Evolutionary conservation across 2,797 vertebrate species (phyloP), one percentile per base, ranked within the genome.

Genomic region (Acrocephalus scirpaceus): DNA sequence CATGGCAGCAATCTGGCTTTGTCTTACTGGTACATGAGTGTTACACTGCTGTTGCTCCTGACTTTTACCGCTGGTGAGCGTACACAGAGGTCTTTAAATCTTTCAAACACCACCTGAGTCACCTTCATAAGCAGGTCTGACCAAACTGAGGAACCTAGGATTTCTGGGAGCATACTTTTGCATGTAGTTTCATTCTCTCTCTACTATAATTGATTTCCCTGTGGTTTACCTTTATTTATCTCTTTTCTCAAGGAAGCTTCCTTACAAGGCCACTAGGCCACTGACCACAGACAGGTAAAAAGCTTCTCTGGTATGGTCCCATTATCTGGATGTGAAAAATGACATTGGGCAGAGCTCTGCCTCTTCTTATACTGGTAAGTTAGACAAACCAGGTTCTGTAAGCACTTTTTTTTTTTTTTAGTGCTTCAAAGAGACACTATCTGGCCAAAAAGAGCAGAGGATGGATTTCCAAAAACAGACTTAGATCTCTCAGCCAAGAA

Each of bases 351-450:
- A 89, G 77, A 62, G 38, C 40, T 32, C 32, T 75, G 61, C 25
- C 57, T 95, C 64, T 90, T 88, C 92, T 88, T 86, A 80, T 5
- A 16, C 56, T 92, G 77, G 78, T 79, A 95, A 97, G 95, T 91
- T 93, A 93, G 90, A 95, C 36, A 91, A 94, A 58, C 48, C 80
- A 91, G 90, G 86, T 94, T 94, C 82, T 96, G 88, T 93, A 96
- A 98, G 95, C 88, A 93, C 16, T 64, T 92, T 38, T 82, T 25
- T 58, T 66, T n/a, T 62, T 70, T 69, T 67, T 70, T 48, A 10
- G 22, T 67, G 89, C 95, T 97, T 98, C 97, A 97, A 96, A 97
- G 96, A 70, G 74, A 77, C 93, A 95, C 97, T 97, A 98, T 97
- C 95, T 95, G 84, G 94, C 85, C 85, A 91, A 91, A 97, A 95